Conservation (phyloP, 2,888 invertebrate genomes). For the Salticus scenicus region DNA sequence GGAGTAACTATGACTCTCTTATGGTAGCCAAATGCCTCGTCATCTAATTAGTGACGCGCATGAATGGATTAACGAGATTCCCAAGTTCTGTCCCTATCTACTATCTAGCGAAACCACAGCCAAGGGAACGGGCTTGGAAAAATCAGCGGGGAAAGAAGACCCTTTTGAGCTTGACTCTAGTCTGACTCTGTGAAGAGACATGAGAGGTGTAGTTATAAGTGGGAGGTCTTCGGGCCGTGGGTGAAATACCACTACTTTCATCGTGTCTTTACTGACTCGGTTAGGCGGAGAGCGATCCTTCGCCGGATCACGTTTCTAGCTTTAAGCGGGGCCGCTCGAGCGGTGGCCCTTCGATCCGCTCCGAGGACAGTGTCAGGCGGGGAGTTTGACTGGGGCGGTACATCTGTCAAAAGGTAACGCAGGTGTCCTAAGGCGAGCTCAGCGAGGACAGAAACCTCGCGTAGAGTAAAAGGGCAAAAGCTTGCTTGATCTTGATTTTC, state of each 20-base stretch:
- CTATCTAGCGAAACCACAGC: too few species aligned
- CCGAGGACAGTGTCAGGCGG: constrained; percentile 77
- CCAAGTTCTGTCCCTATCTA: too few species aligned
- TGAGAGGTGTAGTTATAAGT: too few species aligned
- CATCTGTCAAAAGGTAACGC: constrained; percentile 82
- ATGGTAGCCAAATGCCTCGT: constrained; percentile 22
- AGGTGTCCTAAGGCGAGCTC: constrained; percentile 82
- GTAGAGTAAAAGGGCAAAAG: constrained; percentile 84
- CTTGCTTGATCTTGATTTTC: constrained; percentile 82
- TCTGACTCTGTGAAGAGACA: too few species aligned
- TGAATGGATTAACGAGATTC: constrained; percentile 50
- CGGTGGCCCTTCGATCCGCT: too few species aligned
- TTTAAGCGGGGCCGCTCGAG: too few species aligned
- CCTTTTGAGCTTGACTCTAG: too few species aligned
- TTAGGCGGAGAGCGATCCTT: constrained; percentile 48
- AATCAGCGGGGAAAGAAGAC: too few species aligned
- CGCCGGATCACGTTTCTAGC: too few species aligned
- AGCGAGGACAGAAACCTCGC: constrained; percentile 83
- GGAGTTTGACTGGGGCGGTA: constrained; percentile 83
- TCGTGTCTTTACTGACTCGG: constrained; percentile 67
- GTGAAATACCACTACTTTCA: constrained; percentile 74
- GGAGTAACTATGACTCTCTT: constrained; percentile 19
- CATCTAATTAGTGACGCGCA: constrained; percentile 54
- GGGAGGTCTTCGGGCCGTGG: background rate
- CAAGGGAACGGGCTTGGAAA: too few species aligned